phyloP scores from a whole-genome alignment of 2,113 vertebrate species.

The Halichoerus grypus region DNA sequence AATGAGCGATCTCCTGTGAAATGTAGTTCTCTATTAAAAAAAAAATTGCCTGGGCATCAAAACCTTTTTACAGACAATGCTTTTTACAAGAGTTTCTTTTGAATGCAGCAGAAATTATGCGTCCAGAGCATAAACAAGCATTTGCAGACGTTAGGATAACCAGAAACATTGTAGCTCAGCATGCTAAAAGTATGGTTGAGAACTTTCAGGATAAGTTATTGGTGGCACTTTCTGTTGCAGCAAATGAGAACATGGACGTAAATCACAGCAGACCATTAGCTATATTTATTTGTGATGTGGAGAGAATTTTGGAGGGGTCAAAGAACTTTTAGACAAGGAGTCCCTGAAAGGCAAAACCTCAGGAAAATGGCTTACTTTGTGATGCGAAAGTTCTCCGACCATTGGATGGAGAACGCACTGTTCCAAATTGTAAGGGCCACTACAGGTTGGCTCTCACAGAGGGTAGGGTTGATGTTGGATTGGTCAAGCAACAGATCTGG shows the following conservation, averaged over 20 bases:
- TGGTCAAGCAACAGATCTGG: not conserved
- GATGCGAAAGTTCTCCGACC: not conserved
- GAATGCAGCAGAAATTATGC: constrained; percentile 43
- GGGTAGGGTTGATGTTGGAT: not conserved
- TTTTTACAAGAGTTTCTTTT: constrained; percentile 50
- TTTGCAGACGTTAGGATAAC: constrained; percentile 46
- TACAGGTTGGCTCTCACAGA: not conserved
- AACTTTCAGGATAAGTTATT: constrained; percentile 33
- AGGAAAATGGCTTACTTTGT: not conserved
- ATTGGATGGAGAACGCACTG: not conserved
- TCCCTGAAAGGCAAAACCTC: not conserved
- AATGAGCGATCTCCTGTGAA: constrained; percentile 39
- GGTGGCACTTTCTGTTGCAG: constrained; percentile 5
- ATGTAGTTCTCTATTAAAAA: constrained; percentile 47
- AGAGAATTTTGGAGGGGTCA: not conserved
- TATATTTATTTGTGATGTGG: not conserved
- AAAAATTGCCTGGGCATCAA: constrained; percentile 35
- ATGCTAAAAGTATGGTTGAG: not conserved
- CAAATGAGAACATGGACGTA: not conserved
- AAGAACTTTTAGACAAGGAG: not conserved
- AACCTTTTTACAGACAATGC: constrained; percentile 47
- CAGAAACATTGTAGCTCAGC: not conserved
- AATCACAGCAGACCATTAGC: not conserved
- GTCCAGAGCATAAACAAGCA: constrained; percentile 18
- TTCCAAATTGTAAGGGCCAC: not conserved